Evolutionary conservation across 2,888 invertebrate species (phyloP).

Genomic region (Leucophenga montana): DNA sequence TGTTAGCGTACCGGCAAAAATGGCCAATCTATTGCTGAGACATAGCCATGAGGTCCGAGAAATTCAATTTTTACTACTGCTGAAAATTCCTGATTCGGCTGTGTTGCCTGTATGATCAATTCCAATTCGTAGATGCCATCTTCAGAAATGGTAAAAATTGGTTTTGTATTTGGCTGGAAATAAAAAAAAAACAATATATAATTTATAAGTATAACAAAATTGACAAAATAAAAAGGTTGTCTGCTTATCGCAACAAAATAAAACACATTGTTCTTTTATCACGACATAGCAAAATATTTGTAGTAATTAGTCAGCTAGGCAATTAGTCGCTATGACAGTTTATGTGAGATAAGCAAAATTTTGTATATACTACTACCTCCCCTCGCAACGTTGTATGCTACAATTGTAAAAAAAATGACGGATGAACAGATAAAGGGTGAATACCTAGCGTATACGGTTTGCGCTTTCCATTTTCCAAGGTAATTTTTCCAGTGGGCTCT

Average conservation of each 20-base stretch:
- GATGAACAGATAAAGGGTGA: no score
- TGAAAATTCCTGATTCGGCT: conserved; percentile 74
- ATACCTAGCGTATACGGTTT: no score
- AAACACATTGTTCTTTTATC: not conserved
- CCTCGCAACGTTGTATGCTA: no score
- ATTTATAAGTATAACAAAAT: conserved; percentile 3
- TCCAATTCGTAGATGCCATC: conserved; percentile 84
- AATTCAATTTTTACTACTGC: conserved; percentile 82
- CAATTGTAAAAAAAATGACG: no score
- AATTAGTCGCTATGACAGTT: not conserved
- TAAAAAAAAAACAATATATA: conserved; percentile 26
- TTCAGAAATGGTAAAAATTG: conserved; percentile 76
- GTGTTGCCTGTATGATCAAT: conserved; percentile 72
- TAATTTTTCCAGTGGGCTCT: no score
- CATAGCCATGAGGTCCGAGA: conserved; percentile 84
- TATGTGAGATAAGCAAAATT: no score
- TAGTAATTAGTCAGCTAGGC: conserved; percentile 15
- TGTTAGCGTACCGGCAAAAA: conserved; percentile 80
- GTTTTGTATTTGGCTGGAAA: conserved; percentile 70
- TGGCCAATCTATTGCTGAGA: conserved; percentile 93
- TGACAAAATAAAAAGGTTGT: not conserved
- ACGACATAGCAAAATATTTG: not conserved
- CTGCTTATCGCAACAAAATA: conserved; percentile 1
- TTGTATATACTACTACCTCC: no score
- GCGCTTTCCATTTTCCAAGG: no score